Evolutionary conservation across 1,140 invertebrate genomes (phyloP), one percentile per base, ranked within the genome.

Genomic region (Drosophila eugracilis): DNA sequence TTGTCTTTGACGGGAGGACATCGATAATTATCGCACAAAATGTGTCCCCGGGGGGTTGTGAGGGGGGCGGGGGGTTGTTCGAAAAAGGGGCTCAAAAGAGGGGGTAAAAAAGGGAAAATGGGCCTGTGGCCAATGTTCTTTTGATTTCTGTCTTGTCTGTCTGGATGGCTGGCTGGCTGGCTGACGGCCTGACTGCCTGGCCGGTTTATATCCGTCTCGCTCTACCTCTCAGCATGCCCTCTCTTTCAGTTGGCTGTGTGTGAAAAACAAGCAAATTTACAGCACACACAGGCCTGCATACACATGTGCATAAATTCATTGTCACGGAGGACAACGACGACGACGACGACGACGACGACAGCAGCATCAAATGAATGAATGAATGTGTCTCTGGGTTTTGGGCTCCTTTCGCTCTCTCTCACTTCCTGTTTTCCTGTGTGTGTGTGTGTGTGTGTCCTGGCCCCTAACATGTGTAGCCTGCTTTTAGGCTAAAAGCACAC

Each of bases 261-360:
- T 58, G 49, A 74, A 60, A 74, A 74, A 74, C 70, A 74, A 74
- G 70, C 39, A 73, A 53, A 73, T 73, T 73, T 73, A 73, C 70
- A 73, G 47, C 47, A 37, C 67, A 72, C 55, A 71, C 66, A 71
- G 58, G 32, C 63, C 63, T 37, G 47, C 58, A 85, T 30, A 60
- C 44, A 50, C 44, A 50, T 86, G 72, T 80, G 80, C 81, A 84
- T 84, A 84, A 84, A 84, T 84, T 84, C 80, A 84, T 84, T 84
- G 81, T 84, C 57, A 86, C 59, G 52, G 60, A 53, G 66, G n/a
- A n/a, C n/a, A n/a, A 71, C 69, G 34, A 34, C 30, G 37, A 53
- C 14, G 70, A 75, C 54, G 65, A 26, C 24, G 62, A 50, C 24
- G 44, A 52, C 66, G 71, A 76, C 55, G 74, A 69, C 75, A 63